Evolutionary conservation across 2,113 vertebrate genomes (phyloP).

Genomic region (Campylorhamphus procurvoides): DNA sequence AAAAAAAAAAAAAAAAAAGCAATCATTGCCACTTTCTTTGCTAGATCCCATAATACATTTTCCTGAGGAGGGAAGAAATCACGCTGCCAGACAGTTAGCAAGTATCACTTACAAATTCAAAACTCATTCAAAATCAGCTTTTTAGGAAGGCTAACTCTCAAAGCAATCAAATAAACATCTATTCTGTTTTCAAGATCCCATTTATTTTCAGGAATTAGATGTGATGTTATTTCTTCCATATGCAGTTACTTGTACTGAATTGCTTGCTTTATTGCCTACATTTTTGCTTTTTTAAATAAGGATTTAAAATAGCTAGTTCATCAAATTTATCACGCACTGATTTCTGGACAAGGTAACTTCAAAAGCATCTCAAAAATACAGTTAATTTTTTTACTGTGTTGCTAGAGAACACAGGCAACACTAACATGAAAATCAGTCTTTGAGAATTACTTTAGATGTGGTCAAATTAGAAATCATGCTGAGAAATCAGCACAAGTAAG

Average conservation of each 20-base stretch:
- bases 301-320: background rate
- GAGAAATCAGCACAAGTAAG: background rate
- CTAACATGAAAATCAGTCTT: background rate
- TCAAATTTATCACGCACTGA: background rate
- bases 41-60: background rate
- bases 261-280: background rate
- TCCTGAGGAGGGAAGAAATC: background rate
- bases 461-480: background rate
- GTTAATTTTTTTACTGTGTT: background rate
- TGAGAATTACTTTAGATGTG: background rate
- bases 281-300: background rate
- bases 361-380: background rate
- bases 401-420: background rate
- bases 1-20: background rate
- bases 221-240: slow-evolving; percentile 12
- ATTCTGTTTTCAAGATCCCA: background rate
- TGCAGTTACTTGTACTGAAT: background rate
- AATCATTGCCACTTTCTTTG: background rate
- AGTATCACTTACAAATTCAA: background rate
- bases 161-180: slow-evolving; percentile 25
- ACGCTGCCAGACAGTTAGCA: background rate
- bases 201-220: slow-evolving; percentile 9
- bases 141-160: slow-evolving; percentile 2
- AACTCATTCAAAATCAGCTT: background rate
- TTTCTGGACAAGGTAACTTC: background rate